Base-by-base conservation (phyloP, 64 coral and sea anemone species). In the Stichodactyla mertensii region DNA sequence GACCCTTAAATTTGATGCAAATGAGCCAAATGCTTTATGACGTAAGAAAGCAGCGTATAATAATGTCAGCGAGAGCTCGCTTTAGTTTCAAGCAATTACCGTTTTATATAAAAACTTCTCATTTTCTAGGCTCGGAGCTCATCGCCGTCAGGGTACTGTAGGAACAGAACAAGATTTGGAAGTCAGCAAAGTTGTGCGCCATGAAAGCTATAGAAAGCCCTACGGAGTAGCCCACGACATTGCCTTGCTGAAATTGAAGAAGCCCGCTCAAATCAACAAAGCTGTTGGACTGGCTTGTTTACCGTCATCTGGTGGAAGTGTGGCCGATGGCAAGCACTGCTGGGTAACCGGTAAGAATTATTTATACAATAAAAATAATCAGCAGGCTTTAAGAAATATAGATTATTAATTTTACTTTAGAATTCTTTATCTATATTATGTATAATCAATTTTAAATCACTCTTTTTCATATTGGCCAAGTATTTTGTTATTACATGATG, bases 71-170 rank as follows among this genome's bases (percentile, higher is more conserved):
- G 28, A 1, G 1, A 62, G 14, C 19, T 4, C 16, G 1, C 60
- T 5, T 18, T 18, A 6, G 5, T 62, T 18, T 62, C 13, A 62
- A 5, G 19, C 15, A 15, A 2, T 62, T 14, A 62, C 15, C n/a
- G n/a, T 15, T 4, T 62, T 20, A 31, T 31, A 31, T 31, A 31
- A 31, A 31, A 31, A 31, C 28, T 31, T 31, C 0, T 31, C 28
- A 31, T 31, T 31, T 31, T 66, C 18, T 57, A 93, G 91, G 14
- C 71, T 93, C 67, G 91, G 91, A 18, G 91, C 87, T 52, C 91
- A 88, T 20, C 67, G 52, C 16, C 78, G 91, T 8, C 20, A 13
- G 27, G 86, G 77, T 6, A 55, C 51, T 12, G 61, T 57, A 31
- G 82, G 82, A 7, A 86, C 55, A 24, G 91, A 71, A 19, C 91